Evolutionary conservation across 2,888 invertebrate genomes (phyloP).

Genomic region (Eupithecia pulchellata): DNA sequence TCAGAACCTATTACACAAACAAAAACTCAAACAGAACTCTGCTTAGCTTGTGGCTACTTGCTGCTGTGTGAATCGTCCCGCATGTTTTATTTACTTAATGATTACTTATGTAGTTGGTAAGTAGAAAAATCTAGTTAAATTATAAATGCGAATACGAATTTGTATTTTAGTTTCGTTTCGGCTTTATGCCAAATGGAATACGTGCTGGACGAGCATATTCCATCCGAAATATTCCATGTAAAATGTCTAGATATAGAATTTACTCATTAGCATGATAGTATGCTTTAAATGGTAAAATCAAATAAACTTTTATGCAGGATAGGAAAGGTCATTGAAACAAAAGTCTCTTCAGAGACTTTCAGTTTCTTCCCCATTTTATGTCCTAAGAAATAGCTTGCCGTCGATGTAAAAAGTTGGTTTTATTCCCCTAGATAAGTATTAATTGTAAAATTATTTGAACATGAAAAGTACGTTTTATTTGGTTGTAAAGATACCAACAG

Average conservation of each 20-base stretch:
- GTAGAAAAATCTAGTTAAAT: background rate
- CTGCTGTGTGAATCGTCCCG: background rate
- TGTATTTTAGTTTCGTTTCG: background rate
- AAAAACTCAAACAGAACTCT: too few species aligned
- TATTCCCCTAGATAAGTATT: slow-evolving; percentile 7
- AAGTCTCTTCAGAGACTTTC: background rate
- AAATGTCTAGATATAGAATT: background rate
- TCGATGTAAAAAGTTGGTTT: slow-evolving; percentile 1
- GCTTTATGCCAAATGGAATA: slow-evolving; percentile 9
- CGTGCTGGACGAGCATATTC: background rate
- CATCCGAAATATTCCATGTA: background rate
- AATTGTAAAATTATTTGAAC: slow-evolving; percentile 4
- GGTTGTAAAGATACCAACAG: slow-evolving; percentile 9
- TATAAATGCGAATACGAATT: background rate
- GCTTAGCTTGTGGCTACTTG: background rate
- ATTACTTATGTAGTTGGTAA: background rate
- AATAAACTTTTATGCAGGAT: background rate
- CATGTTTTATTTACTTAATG: background rate
- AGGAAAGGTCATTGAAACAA: background rate
- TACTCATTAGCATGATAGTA: background rate
- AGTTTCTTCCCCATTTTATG: background rate
- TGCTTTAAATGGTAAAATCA: background rate
- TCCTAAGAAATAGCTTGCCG: background rate
- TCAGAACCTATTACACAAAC: background rate
- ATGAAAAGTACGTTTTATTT: slow-evolving; percentile 10